Percentiles rank a stretch among this genome's conserved stretches.
Evolutionary conservation across 2,797 vertebrate genomes (phyloP).

Genomic region (Paramormyrops hopkinsi): DNA sequence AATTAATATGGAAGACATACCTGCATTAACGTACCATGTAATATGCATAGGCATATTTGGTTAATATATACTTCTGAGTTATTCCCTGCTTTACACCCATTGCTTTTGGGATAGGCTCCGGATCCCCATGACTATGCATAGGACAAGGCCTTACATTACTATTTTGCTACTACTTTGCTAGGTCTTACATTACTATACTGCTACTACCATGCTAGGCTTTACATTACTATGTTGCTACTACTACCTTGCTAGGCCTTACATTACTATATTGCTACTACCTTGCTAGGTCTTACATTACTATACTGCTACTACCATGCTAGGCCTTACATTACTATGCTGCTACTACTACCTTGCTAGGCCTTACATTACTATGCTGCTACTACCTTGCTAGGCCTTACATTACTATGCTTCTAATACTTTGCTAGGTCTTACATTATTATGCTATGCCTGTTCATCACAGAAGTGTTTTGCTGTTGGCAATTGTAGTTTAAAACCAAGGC

Average conservation of each 20-base stretch:
- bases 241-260: too few species aligned
- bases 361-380: not conserved
- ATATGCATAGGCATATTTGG: not conserved
- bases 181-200: not conserved
- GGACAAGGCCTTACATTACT: not conserved
- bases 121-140: not conserved
- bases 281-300: too few species aligned
- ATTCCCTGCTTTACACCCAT: not conserved
- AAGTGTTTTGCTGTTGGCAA: constrained; percentile 60
- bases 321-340: too few species aligned
- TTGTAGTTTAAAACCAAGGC: constrained; percentile 55
- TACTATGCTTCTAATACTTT: not conserved
- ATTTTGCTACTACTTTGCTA: not conserved
- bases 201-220: constrained; percentile 55
- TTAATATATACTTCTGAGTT: not conserved
- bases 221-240: not conserved
- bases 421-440: constrained; percentile 36
- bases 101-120: not conserved
- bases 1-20: not conserved
- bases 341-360: too few species aligned
- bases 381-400: not conserved
- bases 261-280: too few species aligned
- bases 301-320: too few species aligned
- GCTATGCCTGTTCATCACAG: constrained; percentile 65
- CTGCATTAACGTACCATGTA: not conserved